Evolutionary conservation across 2,888 invertebrate species (phyloP).

Genomic region (Alsophila aescularia): DNA sequence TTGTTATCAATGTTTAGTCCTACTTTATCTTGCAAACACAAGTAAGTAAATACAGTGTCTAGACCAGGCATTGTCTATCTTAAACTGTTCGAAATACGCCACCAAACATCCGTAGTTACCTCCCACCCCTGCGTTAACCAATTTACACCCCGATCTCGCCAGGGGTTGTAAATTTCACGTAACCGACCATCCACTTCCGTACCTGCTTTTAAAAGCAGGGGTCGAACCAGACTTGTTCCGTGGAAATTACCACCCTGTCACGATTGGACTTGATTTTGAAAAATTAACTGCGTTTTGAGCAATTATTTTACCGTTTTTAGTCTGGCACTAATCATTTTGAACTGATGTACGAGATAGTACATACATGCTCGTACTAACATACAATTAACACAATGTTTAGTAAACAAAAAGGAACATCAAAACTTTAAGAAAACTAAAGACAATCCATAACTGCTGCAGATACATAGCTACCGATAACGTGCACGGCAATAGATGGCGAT

Average conservation of each 20-base stretch:
- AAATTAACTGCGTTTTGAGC: slow-evolving; percentile 18
- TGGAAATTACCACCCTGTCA: slow-evolving; percentile 56
- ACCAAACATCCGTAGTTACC: slow-evolving; percentile 25
- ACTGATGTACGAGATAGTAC: no score
- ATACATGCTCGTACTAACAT: no score
- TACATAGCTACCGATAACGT: slow-evolving; percentile 41
- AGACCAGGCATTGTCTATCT: not conserved
- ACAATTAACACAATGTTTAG: not conserved
- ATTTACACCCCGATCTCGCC: slow-evolving; percentile 54
- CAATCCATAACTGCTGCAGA: slow-evolving; percentile 31
- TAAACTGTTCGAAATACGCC: not conserved
- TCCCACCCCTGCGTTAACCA: slow-evolving; percentile 51
- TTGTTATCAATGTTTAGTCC: no score
- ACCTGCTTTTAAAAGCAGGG: slow-evolving; percentile 68
- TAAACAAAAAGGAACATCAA: slow-evolving; percentile 12
- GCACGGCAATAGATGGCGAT: slow-evolving; percentile 48
- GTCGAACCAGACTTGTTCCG: slow-evolving; percentile 47
- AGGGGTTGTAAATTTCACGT: slow-evolving; percentile 58
- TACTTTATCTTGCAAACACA: not conserved
- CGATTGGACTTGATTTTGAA: slow-evolving; percentile 45
- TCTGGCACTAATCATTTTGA: not conserved
- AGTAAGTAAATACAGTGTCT: not conserved
- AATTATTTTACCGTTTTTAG: not conserved
- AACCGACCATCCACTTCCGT: slow-evolving; percentile 77
- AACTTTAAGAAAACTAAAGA: slow-evolving; percentile 31